A percentile compares a stretch with the other conserved stretches of the same genome.
These are phyloP conservation scores for Drosophila nr. perissopoda DNA, from an alignment of 2,888 invertebrate species.

Conservation along the genomic window DNA sequence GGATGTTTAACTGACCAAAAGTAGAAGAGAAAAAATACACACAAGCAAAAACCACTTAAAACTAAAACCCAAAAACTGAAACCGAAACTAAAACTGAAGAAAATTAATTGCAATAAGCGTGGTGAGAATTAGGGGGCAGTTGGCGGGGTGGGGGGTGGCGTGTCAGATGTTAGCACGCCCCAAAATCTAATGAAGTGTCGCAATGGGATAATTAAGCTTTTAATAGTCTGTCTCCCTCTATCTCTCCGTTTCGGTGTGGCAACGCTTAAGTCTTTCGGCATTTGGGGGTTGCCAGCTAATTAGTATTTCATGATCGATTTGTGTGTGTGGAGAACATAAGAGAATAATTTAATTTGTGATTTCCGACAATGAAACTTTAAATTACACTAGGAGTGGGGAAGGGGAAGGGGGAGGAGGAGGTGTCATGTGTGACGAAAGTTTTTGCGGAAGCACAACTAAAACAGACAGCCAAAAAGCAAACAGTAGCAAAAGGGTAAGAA, in stretches of 20 bases:
- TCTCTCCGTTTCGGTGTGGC: slow-evolving; percentile 46
- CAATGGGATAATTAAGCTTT: slow-evolving; percentile 79
- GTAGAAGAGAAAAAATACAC: slow-evolving; percentile 7
- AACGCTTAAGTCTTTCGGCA: slow-evolving; percentile 40
- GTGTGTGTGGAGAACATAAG: slow-evolving; percentile 60
- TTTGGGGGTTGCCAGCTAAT: slow-evolving; percentile 59
- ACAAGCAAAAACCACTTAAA: slow-evolving; percentile 56
- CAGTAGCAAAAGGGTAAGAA: slow-evolving; percentile 49
- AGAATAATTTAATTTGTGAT: slow-evolving; percentile 75
- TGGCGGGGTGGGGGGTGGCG: not conserved
- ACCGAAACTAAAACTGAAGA: slow-evolving; percentile 71
- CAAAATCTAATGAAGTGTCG: slow-evolving; percentile 77
- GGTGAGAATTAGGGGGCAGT: slow-evolving; percentile 48
- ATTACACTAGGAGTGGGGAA: slow-evolving; percentile 31
- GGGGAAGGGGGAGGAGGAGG: not conserved
- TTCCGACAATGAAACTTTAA: slow-evolving; percentile 59
- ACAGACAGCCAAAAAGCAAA: slow-evolving; percentile 69
- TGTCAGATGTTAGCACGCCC: slow-evolving; percentile 50
- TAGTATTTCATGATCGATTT: slow-evolving; percentile 81
- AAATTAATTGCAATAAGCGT: slow-evolving; percentile 80
- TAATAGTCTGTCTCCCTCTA: slow-evolving; percentile 59
- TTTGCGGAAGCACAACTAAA: slow-evolving; percentile 72
- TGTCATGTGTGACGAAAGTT: slow-evolving; percentile 67
- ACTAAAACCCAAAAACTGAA: slow-evolving; percentile 58
- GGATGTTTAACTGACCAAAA: slow-evolving; percentile 27